Conservation (phyloP, 1,140 invertebrate species). For the Fragariocoptes setiger region DNA sequence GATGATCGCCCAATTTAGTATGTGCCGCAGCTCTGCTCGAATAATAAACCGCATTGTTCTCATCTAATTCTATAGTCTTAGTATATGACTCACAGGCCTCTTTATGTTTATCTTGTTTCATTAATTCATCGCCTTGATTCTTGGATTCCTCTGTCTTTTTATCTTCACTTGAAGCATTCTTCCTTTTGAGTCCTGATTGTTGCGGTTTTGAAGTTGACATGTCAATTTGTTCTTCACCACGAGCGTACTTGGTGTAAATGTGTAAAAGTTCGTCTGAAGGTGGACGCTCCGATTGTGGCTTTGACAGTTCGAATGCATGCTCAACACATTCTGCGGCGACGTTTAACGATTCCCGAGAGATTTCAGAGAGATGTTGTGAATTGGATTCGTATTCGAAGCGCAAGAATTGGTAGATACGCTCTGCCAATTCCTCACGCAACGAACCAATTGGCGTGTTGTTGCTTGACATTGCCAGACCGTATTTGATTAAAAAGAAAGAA, state of each 20-base stretch:
- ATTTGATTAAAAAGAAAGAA: no score
- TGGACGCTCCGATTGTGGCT: no score
- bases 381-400: neutral
- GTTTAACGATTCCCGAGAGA: neutral
- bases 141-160: conserved; percentile 34
- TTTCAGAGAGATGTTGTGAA: neutral
- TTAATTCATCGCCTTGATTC: conserved; percentile 48
- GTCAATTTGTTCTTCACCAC: neutral
- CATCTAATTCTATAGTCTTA: conserved; percentile 47
- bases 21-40: conserved; percentile 73
- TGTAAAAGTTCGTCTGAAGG: neutral
- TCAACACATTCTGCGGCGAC: neutral
- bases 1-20: conserved; percentile 46
- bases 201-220: neutral
- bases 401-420: neutral
- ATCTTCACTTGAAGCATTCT: neutral
- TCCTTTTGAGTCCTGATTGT: neutral
- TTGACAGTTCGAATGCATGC: neutral
- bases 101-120: conserved; percentile 40
- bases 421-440: no score
- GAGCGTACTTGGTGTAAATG: neutral
- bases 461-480: no score
- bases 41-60: conserved; percentile 63
- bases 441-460: no score
- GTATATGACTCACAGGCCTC: conserved; percentile 51